Base-by-base conservation (phyloP, 2,113 vertebrate genomes). In the Nycticebus coucang region DNA sequence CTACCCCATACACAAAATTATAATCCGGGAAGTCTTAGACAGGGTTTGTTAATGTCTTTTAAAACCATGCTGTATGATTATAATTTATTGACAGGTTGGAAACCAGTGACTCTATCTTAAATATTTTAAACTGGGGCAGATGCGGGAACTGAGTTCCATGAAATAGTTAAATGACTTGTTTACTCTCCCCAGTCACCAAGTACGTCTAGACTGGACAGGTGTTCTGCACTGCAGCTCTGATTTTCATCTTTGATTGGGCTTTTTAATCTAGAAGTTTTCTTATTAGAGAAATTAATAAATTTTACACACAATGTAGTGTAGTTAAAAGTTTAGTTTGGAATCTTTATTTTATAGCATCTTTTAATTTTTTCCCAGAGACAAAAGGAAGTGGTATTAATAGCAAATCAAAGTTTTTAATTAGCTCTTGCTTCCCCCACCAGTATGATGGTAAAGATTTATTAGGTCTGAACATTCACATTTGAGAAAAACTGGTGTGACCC, bases 261-360 rank as follows among this genome's bases (percentile, higher is more conserved):
- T 95, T 93, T 87, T 41, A 57, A 77, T 71, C 28, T 87, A 93
- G 7, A 92, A 71, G 18, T 88, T 95, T 15, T 95, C 53, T 74
- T 89, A 88, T 53, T 87, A 89, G 66, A 89, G 22, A 95, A 74
- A 82, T 68, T 62, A 94, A 78, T 95, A 26, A 1, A 28, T 83
- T 85, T 95, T 69, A 95, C 26, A 89, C 14, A 93, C 78, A 26
- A 79, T 95, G 37, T 93, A 55, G 14, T 53, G 10, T 93, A 90
- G 55, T 68, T 95, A 87, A 91, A 91, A 92, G 57, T 94, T 77
- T 78, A 37, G n/a, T 93, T 93, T 95, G n/a, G 30, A 87, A 79
- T 96, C 33, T 96, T 92, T 86, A 84, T 95, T 91, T 96, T 93
- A 82, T 77, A 91, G 5, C 41, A 79, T 83, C 45, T 89, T 87